Conservation (phyloP, 2,113 vertebrate genomes). For the Nannospalax galili region DNA sequence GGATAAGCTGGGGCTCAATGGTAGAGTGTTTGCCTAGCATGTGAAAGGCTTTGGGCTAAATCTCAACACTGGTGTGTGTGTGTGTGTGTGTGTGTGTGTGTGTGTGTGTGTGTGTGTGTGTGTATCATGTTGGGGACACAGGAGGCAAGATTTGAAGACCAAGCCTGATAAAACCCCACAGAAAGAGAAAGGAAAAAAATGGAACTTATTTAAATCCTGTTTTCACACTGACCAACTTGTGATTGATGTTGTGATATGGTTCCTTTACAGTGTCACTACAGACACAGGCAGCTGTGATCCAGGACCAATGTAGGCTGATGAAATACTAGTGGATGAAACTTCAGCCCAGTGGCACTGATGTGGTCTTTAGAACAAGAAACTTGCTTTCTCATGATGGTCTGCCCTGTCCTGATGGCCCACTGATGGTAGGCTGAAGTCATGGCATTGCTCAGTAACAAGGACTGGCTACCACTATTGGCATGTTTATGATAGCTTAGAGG, state of each 20-base stretch:
- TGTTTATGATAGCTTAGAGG: neutral
- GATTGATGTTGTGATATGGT: neutral
- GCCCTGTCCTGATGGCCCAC: neutral
- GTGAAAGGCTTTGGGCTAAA: neutral
- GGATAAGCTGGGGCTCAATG: too few relatives aligned
- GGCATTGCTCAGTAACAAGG: neutral
- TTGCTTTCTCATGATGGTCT: neutral
- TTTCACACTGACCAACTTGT: neutral
- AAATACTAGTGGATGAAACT: neutral
- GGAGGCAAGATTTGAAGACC: neutral
- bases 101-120: neutral
- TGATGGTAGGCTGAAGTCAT: too few relatives aligned
- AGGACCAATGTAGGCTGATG: neutral
- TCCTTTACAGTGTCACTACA: neutral
- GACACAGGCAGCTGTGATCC: neutral
- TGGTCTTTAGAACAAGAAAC: neutral
- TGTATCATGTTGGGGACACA: neutral
- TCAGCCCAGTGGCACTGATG: neutral
- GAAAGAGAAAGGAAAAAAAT: neutral
- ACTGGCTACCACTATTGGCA: neutral
- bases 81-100: too few relatives aligned
- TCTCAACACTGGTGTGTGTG: neutral
- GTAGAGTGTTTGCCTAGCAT: neutral
- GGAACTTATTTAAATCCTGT: neutral
- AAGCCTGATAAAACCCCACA: neutral